These are phyloP conservation scores for Rachycentron canadum DNA, from an alignment of 2,797 vertebrate genomes.

Conservation along the genomic window DNA sequence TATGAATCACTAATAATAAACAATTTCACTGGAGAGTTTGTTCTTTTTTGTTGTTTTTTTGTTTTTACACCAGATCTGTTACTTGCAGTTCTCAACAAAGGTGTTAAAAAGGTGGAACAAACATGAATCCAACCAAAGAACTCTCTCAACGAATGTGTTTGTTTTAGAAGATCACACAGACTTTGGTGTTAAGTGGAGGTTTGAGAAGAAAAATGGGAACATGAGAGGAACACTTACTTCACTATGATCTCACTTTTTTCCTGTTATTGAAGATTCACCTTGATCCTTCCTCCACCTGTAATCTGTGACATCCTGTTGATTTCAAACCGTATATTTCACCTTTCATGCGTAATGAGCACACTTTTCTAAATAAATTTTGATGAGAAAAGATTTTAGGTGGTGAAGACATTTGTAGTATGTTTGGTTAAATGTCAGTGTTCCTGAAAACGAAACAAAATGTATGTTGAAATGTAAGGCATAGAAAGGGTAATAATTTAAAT, in stretches of 20 bases:
- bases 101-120: neutral
- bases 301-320: neutral
- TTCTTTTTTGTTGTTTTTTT: neutral
- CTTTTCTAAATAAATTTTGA: neutral
- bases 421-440: neutral
- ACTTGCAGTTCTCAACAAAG: neutral
- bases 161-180: slow-evolving; percentile 12
- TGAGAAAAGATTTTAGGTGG: neutral
- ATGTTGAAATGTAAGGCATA: neutral
- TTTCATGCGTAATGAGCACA: neutral
- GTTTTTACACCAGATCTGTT: neutral
- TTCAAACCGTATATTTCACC: neutral
- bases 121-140: neutral
- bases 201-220: slow-evolving; percentile 1
- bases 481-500: too few species aligned
- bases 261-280: neutral
- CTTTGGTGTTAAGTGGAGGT: slow-evolving; percentile 3
- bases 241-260: slow-evolving; percentile 2
- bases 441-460: neutral
- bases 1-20: neutral
- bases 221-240: slow-evolving; percentile 5
- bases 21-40: neutral
- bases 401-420: neutral
- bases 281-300: neutral
- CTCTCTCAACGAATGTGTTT: slow-evolving; percentile 9